Percentiles rank a stretch among this genome's conserved stretches.
phyloP scores from a whole-genome alignment of 2,113 vertebrate genomes.

The Genyomyrus donnyi region DNA sequence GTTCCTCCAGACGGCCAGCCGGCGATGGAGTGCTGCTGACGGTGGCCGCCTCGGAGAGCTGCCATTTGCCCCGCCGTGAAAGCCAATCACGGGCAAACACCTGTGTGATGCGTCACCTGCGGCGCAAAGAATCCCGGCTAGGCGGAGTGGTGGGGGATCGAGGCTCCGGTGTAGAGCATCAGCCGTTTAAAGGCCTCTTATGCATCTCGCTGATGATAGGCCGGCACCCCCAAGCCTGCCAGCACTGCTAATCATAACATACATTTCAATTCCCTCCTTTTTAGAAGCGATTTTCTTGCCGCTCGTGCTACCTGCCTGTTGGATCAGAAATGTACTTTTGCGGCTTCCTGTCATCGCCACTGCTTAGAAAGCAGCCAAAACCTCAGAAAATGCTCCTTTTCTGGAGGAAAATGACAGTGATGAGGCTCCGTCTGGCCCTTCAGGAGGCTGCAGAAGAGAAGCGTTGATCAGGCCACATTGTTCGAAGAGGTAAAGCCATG shows the following conservation, averaged over 20 bases:
- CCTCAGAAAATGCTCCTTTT: background rate
- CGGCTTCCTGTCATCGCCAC: background rate
- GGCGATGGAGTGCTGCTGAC: background rate
- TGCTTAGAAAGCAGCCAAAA: background rate
- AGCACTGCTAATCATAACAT: background rate
- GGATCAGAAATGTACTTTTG: background rate
- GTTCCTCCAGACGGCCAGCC: background rate
- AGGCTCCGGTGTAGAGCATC: background rate
- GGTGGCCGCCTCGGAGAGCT: background rate
- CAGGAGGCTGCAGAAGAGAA: background rate
- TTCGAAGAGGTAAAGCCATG: background rate
- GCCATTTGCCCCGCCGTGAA: background rate
- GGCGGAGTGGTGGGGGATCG: background rate
- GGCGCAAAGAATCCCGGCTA: background rate
- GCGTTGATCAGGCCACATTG: background rate
- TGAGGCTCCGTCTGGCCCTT: background rate
- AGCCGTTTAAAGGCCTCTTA: background rate
- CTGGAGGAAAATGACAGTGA: background rate
- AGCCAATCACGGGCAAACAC: background rate
- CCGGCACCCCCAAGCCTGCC: background rate
- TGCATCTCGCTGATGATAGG: background rate
- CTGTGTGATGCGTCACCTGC: background rate
- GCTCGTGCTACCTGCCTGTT: background rate
- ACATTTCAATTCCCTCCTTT: slow-evolving; percentile 1
- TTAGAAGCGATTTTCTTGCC: background rate